Percentiles rank a stretch among this genome's conserved stretches.
Evolutionary conservation across 2,888 invertebrate species (phyloP).

Genomic region (Gymnocheta viridis): DNA sequence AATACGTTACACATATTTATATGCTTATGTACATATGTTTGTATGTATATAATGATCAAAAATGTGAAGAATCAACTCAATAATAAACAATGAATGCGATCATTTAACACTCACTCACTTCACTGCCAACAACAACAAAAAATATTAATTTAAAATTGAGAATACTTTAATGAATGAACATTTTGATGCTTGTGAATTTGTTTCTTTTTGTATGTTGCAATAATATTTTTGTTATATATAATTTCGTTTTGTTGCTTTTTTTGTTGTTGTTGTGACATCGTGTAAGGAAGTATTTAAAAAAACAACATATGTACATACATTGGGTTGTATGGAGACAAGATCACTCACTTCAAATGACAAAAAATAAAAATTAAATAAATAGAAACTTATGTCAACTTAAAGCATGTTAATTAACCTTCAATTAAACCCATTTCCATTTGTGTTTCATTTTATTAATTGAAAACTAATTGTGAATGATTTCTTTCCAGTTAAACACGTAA

Average conservation of each 20-base stretch:
- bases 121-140: not conserved
- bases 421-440: conserved; percentile 58
- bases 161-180: not conserved
- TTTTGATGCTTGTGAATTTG: conserved; percentile 2
- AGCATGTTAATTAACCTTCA: conserved; percentile 66
- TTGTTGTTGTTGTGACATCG: not conserved
- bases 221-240: not conserved
- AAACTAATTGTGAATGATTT: conserved; percentile 65
- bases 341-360: conserved; percentile 33
- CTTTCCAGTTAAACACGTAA: conserved; percentile 36
- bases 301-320: not conserved
- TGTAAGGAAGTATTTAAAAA: conserved; percentile 35
- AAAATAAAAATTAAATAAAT: not conserved
- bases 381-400: conserved; percentile 46
- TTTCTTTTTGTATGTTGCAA: not conserved
- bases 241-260: too few species aligned
- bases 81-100: conserved; percentile 25
- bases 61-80: conserved; percentile 34
- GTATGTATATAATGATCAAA: not conserved
- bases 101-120: conserved; percentile 5
- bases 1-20: not conserved
- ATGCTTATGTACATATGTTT: not conserved
- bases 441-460: conserved; percentile 56
- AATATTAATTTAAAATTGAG: not conserved
- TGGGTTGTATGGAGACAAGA: conserved; percentile 10